Conservation (phyloP, 2,797 vertebrate genomes). For the Pteronotus mesoamericanus region DNA sequence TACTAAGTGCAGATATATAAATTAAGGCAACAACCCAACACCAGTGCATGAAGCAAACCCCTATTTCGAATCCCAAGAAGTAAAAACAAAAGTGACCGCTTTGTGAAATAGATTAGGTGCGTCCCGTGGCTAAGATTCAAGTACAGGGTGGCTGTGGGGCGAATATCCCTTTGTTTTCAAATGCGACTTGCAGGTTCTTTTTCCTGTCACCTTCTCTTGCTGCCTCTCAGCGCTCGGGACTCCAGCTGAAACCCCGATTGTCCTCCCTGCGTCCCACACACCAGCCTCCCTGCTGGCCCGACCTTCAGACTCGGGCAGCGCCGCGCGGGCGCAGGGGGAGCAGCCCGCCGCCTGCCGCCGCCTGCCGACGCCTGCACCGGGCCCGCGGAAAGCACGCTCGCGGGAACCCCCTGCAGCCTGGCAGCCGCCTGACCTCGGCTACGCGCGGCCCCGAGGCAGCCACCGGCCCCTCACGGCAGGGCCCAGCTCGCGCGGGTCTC, state of each 20-base stretch:
- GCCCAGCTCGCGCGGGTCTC: no score
- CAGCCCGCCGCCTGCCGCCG: not conserved
- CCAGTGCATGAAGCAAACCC: not conserved
- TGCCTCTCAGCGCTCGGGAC: not conserved
- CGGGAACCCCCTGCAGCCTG: not conserved
- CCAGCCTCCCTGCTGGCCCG: not conserved
- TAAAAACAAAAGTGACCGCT: not conserved
- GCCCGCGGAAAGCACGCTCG: not conserved
- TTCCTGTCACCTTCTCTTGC: not conserved
- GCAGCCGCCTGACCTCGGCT: not conserved
- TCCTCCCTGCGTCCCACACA: not conserved
- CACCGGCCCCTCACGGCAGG: no score
- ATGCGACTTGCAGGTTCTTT: not conserved
- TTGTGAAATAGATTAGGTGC: not conserved
- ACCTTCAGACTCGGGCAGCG: not conserved
- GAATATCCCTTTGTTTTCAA: not conserved
- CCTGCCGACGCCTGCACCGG: not conserved
- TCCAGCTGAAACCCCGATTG: not conserved
- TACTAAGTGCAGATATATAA: not conserved
- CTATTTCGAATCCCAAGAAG: not conserved
- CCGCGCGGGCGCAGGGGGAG: no score
- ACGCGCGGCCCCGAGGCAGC: not conserved
- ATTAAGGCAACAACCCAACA: not conserved
- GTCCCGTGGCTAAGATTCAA: not conserved
- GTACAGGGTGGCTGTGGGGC: not conserved